These are phyloP conservation scores for Colletes collaris DNA, from an alignment of 2,888 invertebrate species.

Conservation along the genomic window DNA sequence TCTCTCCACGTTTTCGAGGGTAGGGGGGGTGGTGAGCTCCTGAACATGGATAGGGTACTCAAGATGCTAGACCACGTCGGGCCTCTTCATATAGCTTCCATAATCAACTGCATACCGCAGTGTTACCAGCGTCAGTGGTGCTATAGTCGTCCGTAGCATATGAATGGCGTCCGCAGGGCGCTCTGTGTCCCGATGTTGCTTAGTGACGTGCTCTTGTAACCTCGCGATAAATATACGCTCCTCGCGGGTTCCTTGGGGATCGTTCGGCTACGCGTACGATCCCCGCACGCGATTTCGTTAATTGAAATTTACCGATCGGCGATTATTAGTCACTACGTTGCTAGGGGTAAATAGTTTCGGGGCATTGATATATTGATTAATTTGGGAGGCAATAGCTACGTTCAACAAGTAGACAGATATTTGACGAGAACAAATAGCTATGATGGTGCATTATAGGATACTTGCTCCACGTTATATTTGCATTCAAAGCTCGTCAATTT, in stretches of 20 bases:
- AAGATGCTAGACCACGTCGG: slow-evolving; percentile 83
- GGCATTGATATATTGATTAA: slow-evolving; percentile 43
- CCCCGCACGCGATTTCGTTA: not conserved
- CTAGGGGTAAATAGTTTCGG: slow-evolving; percentile 36
- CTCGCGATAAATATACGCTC: slow-evolving; percentile 20
- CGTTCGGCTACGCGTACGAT: not conserved
- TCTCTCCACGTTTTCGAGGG: slow-evolving; percentile 71
- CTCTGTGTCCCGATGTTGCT: slow-evolving; percentile 32
- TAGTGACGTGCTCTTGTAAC: slow-evolving; percentile 13
- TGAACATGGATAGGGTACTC: slow-evolving; percentile 79
- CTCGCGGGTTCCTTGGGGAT: not conserved
- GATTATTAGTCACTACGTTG: slow-evolving; percentile 36
- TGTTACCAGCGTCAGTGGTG: slow-evolving; percentile 78
- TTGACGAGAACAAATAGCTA: slow-evolving; percentile 46
- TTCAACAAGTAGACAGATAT: slow-evolving; percentile 54
- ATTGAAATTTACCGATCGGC: slow-evolving; percentile 30
- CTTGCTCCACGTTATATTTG: slow-evolving; percentile 24
- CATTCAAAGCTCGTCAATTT: slow-evolving; percentile 4
- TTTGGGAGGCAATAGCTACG: slow-evolving; percentile 40
- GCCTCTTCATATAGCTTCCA: slow-evolving; percentile 82
- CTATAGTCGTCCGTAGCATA: slow-evolving; percentile 77
- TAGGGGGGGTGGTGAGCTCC: slow-evolving; percentile 61
- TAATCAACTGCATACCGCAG: slow-evolving; percentile 83
- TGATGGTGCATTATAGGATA: slow-evolving; percentile 35
- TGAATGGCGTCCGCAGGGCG: slow-evolving; percentile 77